Evolutionary conservation across 2,797 vertebrate genomes (phyloP), one percentile per base, ranked within the genome.

Genomic region (Chelidonichthys spinosus): DNA sequence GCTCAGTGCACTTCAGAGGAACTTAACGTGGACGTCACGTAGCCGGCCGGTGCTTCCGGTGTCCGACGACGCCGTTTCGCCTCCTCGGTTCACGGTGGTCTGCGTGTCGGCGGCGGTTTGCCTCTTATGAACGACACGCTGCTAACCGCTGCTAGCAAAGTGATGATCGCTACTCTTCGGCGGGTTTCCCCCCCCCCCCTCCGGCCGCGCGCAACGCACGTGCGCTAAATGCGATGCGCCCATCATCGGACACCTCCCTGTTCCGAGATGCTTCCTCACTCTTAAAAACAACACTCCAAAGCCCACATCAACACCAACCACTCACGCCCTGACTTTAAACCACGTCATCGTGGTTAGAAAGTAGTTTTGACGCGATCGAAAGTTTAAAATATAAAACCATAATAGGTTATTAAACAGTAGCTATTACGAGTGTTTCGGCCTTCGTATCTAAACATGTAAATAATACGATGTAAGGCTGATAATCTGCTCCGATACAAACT

Each of bases 201-300:
- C 71, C 46, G 61, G n/a, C 68, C 66, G 78, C 58, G 56, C 74
- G 60, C 79, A 72, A 74, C 83, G 89, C 90, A 92, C 86, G 92
- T 92, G 90, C 67, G 86, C 82, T 87, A 91, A 86, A 11, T 4
- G 13, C 2, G 2, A 2, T 85, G 83, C 50, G 8, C 1, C 87
- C 72, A 85, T 89, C 86, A 76, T 90, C 89, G 90, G 91, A 91
- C 91, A 76, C 4, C 0, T 13, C 25, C 10, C 2, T 7, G 2
- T 11, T 25, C 39, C 7, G 7, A n/a, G 18, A 3, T 1, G 8
- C 13, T 46, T 37, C 2, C 4, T 42, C 66, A 10, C 0, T 7
- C 6, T 0, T 9, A 15, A 2, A 42, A 42, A 56, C 18, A 25
- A 18, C 0, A 62, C 8, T 33, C 14, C 36, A 25, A 40, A 59